Percentiles rank a stretch among this genome's conserved stretches.
Conservation (phyloP, 2,113 vertebrate genomes). For the Heterochromis multidens region DNA sequence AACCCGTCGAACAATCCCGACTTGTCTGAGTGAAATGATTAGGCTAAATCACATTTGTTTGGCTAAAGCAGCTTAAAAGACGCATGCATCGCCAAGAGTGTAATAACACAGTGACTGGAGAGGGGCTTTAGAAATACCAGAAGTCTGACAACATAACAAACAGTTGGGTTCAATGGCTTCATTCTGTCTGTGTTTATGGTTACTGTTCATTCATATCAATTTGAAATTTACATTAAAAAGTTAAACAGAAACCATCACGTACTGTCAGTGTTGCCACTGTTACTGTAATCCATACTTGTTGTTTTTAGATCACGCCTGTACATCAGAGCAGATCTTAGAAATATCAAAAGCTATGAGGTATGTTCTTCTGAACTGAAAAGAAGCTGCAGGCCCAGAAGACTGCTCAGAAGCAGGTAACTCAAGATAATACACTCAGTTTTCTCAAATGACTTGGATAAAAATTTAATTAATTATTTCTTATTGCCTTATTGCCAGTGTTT, state of each 20-base stretch:
- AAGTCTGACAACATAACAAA: constrained; percentile 65
- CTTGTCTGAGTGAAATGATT: constrained; percentile 75
- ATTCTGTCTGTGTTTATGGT: constrained; percentile 20
- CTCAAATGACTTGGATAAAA: background rate
- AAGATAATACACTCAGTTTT: background rate
- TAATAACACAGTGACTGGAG: constrained; percentile 58
- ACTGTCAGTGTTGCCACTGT: background rate
- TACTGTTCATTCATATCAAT: background rate
- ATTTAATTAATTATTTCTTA: background rate
- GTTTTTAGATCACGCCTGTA: background rate
- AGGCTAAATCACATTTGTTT: constrained; percentile 74
- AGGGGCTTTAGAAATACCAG: constrained; percentile 65
- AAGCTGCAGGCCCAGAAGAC: background rate
- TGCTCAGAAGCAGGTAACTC: background rate
- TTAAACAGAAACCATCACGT: background rate
- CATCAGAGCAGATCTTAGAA: background rate
- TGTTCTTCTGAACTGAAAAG: background rate
- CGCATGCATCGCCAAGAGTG: constrained; percentile 50
- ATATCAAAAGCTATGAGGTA: background rate
- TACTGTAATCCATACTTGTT: background rate
- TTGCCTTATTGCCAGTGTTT: background rate
- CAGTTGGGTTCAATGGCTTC: constrained; percentile 26
- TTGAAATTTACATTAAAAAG: background rate
- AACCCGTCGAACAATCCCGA: constrained; percentile 70
- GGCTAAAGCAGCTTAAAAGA: constrained; percentile 75